Conservation (phyloP, 30 jellyfish, hydroid and myxozoan species). For the Aurelia aurita complex sp. Pacific region DNA sequence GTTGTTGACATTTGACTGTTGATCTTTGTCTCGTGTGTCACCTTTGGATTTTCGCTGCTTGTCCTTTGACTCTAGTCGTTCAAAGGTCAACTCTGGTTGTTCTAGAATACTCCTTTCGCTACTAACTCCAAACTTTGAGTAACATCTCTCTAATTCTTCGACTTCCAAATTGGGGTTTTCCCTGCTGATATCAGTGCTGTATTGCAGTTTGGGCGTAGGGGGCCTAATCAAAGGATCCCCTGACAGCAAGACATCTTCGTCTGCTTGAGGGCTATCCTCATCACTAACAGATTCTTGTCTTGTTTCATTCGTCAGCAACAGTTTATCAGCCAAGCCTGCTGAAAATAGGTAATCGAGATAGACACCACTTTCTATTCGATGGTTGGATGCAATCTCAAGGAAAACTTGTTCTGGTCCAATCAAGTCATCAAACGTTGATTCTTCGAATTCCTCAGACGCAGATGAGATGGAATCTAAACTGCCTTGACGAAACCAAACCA, state of each 20-base stretch:
- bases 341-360: constrained; percentile 73
- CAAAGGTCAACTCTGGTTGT: constrained; percentile 6
- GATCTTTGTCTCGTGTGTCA: background rate
- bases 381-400: background rate
- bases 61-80: constrained; percentile 19
- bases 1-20: background rate
- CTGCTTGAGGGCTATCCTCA: constrained; percentile 1
- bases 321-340: constrained; percentile 73
- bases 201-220: background rate
- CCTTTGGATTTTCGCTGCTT: constrained; percentile 1
- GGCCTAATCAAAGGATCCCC: constrained; percentile 3
- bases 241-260: background rate
- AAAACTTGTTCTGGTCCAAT: constrained; percentile 12
- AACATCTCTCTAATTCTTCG: background rate
- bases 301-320: constrained; percentile 1
- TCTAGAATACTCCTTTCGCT: background rate
- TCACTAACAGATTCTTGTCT: background rate
- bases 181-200: too few relatives aligned
- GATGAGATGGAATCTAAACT: constrained; percentile 43
- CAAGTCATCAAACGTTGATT: constrained; percentile 35
- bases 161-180: too few relatives aligned
- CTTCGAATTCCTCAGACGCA: constrained; percentile 35
- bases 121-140: background rate
- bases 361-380: background rate
- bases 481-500: constrained; percentile 53